Evolutionary conservation across 1,140 invertebrate species (phyloP), one percentile per base, ranked within the genome.

Genomic region (Wiebesia pumilae): DNA sequence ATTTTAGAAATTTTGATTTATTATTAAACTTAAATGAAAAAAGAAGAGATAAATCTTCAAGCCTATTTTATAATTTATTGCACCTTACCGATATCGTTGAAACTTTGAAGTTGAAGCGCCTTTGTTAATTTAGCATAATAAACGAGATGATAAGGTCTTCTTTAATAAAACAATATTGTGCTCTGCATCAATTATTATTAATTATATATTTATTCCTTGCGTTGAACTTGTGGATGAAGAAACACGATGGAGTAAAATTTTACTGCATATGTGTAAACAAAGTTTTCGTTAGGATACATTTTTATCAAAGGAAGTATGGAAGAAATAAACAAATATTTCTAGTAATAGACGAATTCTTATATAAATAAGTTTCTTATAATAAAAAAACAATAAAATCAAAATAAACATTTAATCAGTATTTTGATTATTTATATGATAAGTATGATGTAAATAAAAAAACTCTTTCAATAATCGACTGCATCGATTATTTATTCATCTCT

Each of bases 311-410:
- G 62, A 83, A 83, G 51, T 87, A 80, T 78, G 81, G 69, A 83
- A 86, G 84, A 83, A 87, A 87, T 51, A 83, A 83, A 85, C 38
- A 81, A 80, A 87, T 80, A 87, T 80, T 87, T 87, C 86, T 87
- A 83, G 86, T 83, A 87, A 86, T 83, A 83, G 81, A 87, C 58
- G 77, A 83, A 87, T 87, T 87, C 86, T 87, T 87, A 80, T 87
- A 87, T 79, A 87, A 77, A 86, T 86, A 86, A 82, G 85, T 86
- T 86, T 86, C 80, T 86, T 86, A 87, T 87, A 83, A 87, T 87
- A 86, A 86, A 87, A n/a, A 87, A 83, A 79, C 81, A 87, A 87
- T 82, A 87, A 87, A 83, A 87, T 87, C 73, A 83, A 87, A 87
- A 83, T 83, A 87, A 87, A 87, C 71, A 83, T 87, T 87, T 77